Conservation (phyloP, 2,797 vertebrate genomes). For the Tamandua tetradactyla region DNA sequence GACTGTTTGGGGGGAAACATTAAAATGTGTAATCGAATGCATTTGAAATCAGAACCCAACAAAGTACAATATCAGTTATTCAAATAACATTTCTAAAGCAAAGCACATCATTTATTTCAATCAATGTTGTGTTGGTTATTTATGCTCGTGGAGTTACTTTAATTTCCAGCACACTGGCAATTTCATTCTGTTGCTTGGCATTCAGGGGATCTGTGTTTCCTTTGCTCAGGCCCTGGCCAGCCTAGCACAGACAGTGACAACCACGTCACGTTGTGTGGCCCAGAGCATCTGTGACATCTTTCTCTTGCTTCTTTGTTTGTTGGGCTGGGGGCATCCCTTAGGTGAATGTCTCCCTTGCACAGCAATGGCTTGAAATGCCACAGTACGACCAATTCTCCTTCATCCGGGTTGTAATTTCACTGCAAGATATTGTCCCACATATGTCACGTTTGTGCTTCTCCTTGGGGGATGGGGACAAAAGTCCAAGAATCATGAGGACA, state of each 20-base stretch:
- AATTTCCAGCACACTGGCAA: conserved; percentile 65
- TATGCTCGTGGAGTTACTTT: conserved; percentile 70
- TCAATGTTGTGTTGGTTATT: conserved; percentile 76
- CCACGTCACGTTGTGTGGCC: background rate
- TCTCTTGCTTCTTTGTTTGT: conserved; percentile 31
- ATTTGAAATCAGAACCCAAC: conserved; percentile 71
- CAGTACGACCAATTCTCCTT: background rate
- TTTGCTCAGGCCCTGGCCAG: conserved; percentile 51
- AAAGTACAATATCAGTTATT: conserved; percentile 67
- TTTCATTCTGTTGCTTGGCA: conserved; percentile 62
- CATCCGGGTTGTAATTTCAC: background rate
- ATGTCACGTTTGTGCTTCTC: background rate
- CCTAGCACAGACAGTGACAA: conserved; percentile 7
- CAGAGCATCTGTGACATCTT: background rate
- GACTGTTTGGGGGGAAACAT: conserved; percentile 77
- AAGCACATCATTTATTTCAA: conserved; percentile 73
- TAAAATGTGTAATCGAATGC: conserved; percentile 70
- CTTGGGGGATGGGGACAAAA: background rate
- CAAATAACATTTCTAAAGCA: conserved; percentile 72
- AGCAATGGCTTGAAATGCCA: conserved; percentile 33
- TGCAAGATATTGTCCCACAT: background rate
- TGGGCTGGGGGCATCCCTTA: background rate
- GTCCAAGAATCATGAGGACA: background rate
- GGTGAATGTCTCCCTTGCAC: conserved; percentile 39
- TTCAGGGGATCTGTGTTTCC: conserved; percentile 45